These are phyloP conservation scores for Uria aalge DNA, from an alignment of 2,113 vertebrate genomes.

Conservation along the genomic window DNA sequence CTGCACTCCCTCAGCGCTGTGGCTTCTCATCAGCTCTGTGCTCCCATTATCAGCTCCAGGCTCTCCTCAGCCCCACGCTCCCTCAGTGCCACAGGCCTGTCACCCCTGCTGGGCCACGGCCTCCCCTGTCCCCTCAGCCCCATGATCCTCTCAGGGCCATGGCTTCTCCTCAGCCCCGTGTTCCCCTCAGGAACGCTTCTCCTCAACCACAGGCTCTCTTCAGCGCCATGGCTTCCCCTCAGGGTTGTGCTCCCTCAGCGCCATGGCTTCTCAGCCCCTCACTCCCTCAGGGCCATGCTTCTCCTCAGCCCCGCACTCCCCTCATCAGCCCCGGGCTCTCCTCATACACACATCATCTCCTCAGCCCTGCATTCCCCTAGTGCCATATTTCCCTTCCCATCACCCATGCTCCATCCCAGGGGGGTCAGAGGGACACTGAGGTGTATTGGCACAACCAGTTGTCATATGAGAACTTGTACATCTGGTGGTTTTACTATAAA, in stretches of 20 bases:
- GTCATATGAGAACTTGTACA: rapidly evolving
- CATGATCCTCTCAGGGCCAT: neutral
- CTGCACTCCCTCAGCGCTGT: too few relatives aligned
- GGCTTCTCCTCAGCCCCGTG: neutral
- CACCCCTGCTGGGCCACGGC: too few relatives aligned
- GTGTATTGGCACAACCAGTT: rapidly evolving
- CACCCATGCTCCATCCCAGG: rapidly evolving
- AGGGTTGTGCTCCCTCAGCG: too few relatives aligned
- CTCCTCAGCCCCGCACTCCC: neutral
- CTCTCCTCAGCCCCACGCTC: too few relatives aligned
- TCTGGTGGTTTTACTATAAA: neutral
- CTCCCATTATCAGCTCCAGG: too few relatives aligned
- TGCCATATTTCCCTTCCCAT: neutral
- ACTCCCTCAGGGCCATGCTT: neutral
- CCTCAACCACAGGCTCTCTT: neutral
- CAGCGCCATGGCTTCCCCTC: too few relatives aligned
- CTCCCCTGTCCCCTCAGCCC: neutral
- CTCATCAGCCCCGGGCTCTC: too few relatives aligned
- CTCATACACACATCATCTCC: neutral
- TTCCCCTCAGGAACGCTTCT: neutral
- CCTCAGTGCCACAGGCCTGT: neutral
- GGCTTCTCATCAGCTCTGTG: too few relatives aligned
- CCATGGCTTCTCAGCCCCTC: neutral
- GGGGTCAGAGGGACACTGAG: too few relatives aligned
- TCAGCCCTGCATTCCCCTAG: neutral